Evolutionary conservation across 2,888 invertebrate genomes (phyloP), one percentile per base, ranked within the genome.

Genomic region (Rhopalosiphum nymphaeae): DNA sequence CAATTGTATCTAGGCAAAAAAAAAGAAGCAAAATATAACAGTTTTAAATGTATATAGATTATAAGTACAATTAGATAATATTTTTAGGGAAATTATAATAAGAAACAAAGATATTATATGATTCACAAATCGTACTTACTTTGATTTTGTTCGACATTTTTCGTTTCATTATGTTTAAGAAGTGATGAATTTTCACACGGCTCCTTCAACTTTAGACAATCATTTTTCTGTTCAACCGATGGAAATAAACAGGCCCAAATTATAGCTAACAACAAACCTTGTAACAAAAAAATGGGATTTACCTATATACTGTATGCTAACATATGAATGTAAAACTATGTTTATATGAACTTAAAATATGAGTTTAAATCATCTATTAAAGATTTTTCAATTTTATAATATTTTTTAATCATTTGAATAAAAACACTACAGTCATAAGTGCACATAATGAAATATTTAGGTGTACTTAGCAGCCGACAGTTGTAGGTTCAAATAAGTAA

Each of bases 181-280:
- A 91, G 46, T 36, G 9, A 7, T 0, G 91, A 91, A 3, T 78
- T 49, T 91, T 91, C 91, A 36, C 29, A 25, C 1, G 36, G 0
- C 3, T 13, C 90, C 10, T 67, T 90, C 1, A 0, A 25, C n/a
- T 36, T 61, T 2, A 10, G 26, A 10, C 2, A 1, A 42, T 36
- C 26, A 78, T 26, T 49, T 49, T 78, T 78, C 16, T 26, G 78
- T 53, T 46, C 13, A 11, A 91, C 3, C 7, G 78, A n/a, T 78
- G 91, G 53, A 36, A 91, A 78, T 36, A 10, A 13, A 78, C 53
- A 53, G 36, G 53, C 91, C 46, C 78, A 78, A 7, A 46, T 78
- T 36, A 49, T 0, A 49, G 78, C 91, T 36, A 91, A 84, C 11
- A 91, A 42, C 26, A 91, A 26, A 78, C 49, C 91, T 91, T 78